Base-by-base conservation (phyloP, 2,797 vertebrate species). In the Pangasius krempfi region DNA sequence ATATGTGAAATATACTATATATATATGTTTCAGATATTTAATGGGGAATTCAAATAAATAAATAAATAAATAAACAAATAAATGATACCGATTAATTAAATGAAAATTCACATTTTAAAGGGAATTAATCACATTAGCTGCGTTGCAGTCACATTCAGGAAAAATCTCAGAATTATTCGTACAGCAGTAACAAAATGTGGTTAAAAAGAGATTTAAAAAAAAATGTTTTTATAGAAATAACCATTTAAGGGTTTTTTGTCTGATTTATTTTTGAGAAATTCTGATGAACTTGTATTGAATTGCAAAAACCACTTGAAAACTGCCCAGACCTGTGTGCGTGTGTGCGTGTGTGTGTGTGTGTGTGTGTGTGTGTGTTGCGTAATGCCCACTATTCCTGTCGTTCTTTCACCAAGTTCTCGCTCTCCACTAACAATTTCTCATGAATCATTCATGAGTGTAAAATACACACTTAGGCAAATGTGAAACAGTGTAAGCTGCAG, bases 391-490 rank as follows among this genome's bases (percentile, higher is more conserved):
- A 40, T 82, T 82, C 79, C 79, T 82, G 54, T 60, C 37, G 18
- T 82, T 60, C 79, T 81, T 44, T 82, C 80, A 62, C 33, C 13
- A 25, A 44, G 56, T 82, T 60, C 79, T 82, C 13, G 56, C 37
- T 82, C 58, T 44, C 22, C 5, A 13, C 54, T 44, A 89, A 78
- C 73, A 60, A 60, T 56, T 84, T 64, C 66, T 84, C 54, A 75
- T 91, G 84, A 91, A 88, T 89, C 62, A 88, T 85, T 89, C 54
- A 90, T 84, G 79, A 64, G 58, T 85, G 84, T 89, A 89, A 83
- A 44, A 73, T 89, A 90, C 75, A 90, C 72, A 73, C 64, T 70
- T 91, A 88, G 86, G 87, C 73, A 58, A 83, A 86, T 68, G 68
- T 84, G 85, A 88, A 92, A 82, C 79, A 78, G 70, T 84, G 47